Base-by-base conservation (phyloP, 2,888 invertebrate species). In the Mechanitis messenoides region DNA sequence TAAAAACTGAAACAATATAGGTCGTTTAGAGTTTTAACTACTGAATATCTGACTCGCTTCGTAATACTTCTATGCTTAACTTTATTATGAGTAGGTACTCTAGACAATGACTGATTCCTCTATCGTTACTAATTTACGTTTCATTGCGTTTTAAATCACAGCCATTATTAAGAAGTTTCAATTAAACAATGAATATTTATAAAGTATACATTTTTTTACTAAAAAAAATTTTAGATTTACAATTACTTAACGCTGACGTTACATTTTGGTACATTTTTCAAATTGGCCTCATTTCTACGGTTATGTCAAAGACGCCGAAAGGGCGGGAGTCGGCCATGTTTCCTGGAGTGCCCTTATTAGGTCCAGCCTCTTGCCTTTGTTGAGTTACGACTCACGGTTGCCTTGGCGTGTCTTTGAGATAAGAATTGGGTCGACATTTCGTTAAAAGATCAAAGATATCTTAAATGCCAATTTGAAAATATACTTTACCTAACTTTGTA, bases 321-420 rank as follows among this genome's bases (percentile, higher is more conserved):
- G 78, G 79, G 81, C 76, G 74, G 66, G 69, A 72, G 73, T 76
- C 73, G 73, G 79, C 71, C 74, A 71, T 72, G 75, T 73, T 79
- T 74, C 75, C 80, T 77, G 71, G 68, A 89, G 88, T 78, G 77
- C 79, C 78, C 87, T 78, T 88, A 88, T 88, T 88, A 87, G 80
- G 84, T 79, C 79, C 83, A 81, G 76, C 75, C 78, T 80, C 82
- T 80, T 76, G 74, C 80, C 81, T 88, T 87, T 87, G 87, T 87
- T 79, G 75, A 76, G 73, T 71, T 70, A 72, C 73, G 70, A 74
- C 73, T 42, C 9, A 9, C 42, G 42, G 9, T 7, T 42, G 7
- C 9, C 9, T 69, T 77, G 80, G 79, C 84, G 78, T 85, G 86
- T 88, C 88, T 87, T 86, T 85, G 81, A 85, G 87, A 88, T 83